phyloP scores from a whole-genome alignment of 1,140 invertebrate species.

The Nephila pilipes region DNA sequence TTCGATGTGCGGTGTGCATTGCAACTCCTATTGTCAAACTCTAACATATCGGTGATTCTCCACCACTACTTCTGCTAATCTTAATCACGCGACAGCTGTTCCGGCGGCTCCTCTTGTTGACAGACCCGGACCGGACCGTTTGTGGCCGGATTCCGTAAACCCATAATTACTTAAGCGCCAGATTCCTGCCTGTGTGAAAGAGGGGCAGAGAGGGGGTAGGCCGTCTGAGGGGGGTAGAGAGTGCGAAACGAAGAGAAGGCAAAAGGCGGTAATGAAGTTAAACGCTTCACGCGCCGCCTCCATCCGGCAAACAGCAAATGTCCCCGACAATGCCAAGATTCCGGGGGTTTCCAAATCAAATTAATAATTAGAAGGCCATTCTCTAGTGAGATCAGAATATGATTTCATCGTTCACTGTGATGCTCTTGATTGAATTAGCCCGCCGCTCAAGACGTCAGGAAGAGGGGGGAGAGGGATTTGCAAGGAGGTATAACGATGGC shows the following conservation, averaged over 20 bases:
- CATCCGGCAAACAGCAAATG: constrained; percentile 67
- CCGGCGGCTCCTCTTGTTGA: constrained; percentile 42
- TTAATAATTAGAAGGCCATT: constrained; percentile 76
- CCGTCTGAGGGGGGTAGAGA: background rate
- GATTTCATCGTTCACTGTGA: constrained; percentile 75
- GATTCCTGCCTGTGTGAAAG: background rate
- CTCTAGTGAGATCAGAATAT: constrained; percentile 73
- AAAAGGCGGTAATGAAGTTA: constrained; percentile 70
- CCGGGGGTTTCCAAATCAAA: constrained; percentile 65
- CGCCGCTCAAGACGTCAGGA: constrained; percentile 62
- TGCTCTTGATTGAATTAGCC: constrained; percentile 72
- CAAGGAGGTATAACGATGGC: constrained; percentile 25
- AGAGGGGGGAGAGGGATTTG: background rate
- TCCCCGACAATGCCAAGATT: constrained; percentile 29
- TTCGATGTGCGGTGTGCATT: constrained; percentile 16
- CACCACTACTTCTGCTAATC: constrained; percentile 36
- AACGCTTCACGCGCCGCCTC: constrained; percentile 65
- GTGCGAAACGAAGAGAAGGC: constrained; percentile 3
- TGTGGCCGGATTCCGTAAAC: constrained; percentile 35
- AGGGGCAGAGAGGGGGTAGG: background rate
- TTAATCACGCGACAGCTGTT: constrained; percentile 67
- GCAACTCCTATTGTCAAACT: background rate
- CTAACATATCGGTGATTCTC: constrained; percentile 8
- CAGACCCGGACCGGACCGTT: constrained; percentile 38
- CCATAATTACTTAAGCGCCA: constrained; percentile 64